Evolutionary conservation across 2,797 vertebrate genomes (phyloP).

Genomic region (Sternotherus odoratus): DNA sequence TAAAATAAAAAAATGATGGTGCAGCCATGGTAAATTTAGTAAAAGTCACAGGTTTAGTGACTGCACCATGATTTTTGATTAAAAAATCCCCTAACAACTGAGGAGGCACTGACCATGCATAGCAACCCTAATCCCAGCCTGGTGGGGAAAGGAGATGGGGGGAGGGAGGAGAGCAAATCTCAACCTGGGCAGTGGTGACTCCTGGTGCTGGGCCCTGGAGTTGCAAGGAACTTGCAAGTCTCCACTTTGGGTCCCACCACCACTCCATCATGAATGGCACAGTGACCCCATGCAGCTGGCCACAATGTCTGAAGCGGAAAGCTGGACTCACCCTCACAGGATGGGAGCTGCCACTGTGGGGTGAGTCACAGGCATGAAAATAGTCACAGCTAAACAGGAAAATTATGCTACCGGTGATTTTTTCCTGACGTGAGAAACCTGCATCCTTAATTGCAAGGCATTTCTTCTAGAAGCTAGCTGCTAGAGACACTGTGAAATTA

Average conservation of each 20-base stretch:
- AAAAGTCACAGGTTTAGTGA: too few species aligned
- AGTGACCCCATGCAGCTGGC: neutral
- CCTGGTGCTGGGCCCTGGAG: too few species aligned
- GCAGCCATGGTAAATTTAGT: too few species aligned
- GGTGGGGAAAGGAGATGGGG: neutral
- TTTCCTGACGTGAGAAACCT: neutral
- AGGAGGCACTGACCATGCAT: neutral
- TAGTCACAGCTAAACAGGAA: neutral
- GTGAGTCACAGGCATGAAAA: too few species aligned
- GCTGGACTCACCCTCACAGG: neutral
- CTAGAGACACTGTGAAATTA: neutral
- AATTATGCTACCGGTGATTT: neutral
- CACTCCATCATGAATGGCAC: neutral
- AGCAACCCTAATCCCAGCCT: neutral
- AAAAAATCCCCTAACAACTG: too few species aligned
- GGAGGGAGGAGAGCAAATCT: neutral
- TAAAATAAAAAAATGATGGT: too few species aligned
- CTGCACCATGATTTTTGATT: too few species aligned
- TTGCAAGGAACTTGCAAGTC: neutral
- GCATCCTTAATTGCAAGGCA: fast-evolving
- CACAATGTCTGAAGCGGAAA: neutral
- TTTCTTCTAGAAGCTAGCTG: too few species aligned
- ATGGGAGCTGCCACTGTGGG: neutral
- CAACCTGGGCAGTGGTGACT: too few species aligned
- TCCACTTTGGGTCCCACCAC: neutral